Evolutionary conservation across 2,797 vertebrate species (phyloP).

Genomic region (Argya squamiceps): DNA sequence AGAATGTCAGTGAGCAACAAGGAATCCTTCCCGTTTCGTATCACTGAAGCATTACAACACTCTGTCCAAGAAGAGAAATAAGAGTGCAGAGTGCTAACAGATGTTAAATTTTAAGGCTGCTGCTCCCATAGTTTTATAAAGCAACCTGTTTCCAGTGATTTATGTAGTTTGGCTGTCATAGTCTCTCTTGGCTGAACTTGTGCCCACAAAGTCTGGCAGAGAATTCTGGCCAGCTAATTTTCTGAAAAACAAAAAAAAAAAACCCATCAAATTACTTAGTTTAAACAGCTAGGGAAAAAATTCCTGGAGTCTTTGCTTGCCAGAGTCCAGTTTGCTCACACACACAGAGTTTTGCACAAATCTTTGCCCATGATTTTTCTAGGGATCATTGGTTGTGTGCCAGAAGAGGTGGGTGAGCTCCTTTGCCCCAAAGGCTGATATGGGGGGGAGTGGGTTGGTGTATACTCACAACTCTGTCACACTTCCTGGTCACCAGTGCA

Average conservation of each 20-base stretch:
- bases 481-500: neutral
- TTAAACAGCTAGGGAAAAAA: neutral
- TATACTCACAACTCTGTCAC: neutral
- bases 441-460: rapidly evolving
- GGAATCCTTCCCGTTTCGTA: neutral
- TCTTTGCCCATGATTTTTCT: neutral
- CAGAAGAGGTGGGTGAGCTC: neutral
- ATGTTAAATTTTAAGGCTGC: neutral
- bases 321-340: neutral
- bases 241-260: neutral
- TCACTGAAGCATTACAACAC: neutral
- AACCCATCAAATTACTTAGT: neutral
- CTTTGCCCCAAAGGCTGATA: neutral
- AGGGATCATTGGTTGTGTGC: neutral
- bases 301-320: neutral
- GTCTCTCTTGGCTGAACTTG: slow-evolving; percentile 1
- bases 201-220: neutral
- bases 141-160: neutral
- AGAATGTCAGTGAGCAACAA: neutral
- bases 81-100: neutral
- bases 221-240: neutral
- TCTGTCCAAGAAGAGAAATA: neutral
- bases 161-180: neutral
- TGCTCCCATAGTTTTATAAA: neutral
- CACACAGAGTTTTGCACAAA: neutral